Evolutionary conservation across 2,888 invertebrate species (phyloP), one percentile per base, ranked within the genome.

Genomic region (Synergus japonicus): DNA sequence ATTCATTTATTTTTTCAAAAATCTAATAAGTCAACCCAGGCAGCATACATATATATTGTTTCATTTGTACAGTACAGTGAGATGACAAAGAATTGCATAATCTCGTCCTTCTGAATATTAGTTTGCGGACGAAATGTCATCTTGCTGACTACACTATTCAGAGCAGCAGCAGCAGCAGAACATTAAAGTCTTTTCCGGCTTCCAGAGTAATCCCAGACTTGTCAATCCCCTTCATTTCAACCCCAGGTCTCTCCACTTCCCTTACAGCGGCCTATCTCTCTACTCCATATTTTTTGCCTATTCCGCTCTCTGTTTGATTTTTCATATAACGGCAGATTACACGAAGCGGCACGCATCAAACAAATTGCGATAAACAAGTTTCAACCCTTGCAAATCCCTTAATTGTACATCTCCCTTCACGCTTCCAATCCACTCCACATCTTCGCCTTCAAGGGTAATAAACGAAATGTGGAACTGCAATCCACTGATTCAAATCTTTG

Each of bases 281-380:
- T 79, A 73, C 79, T 76, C 79, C 78, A 77, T 78, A 82, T 83
- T 82, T 82, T 78, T 81, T 79, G 78, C 79, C 81, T 84, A 79
- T 82, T 83, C 78, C 79, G 81, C 80, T 69, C 79, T 81, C 82
- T 81, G 85, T 85, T 84, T 54, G 54, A 54, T 54, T 54, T 86
- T 86, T 85, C 83, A 77, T 83, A 82, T 85, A 86, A 83, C 83
- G 84, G 78, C 82, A 82, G 86, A 87, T 87, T 87, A 87, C 87
- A 85, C 81, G 81, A 82, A 80, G 83, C 85, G 84, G 82, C 83
- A 80, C 80, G 82, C 83, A 83, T 86, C 86, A 87, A 88, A 87
- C 84, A 83, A 81, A 82, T 83, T 78, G 80, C 78, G 83, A 87
- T 83, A 85, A 86, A 85, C 81, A 77, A 37, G 49, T 80, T 29